Evolutionary conservation across 2,113 vertebrate species (phyloP).

Genomic region (Semnopithecus entellus): DNA sequence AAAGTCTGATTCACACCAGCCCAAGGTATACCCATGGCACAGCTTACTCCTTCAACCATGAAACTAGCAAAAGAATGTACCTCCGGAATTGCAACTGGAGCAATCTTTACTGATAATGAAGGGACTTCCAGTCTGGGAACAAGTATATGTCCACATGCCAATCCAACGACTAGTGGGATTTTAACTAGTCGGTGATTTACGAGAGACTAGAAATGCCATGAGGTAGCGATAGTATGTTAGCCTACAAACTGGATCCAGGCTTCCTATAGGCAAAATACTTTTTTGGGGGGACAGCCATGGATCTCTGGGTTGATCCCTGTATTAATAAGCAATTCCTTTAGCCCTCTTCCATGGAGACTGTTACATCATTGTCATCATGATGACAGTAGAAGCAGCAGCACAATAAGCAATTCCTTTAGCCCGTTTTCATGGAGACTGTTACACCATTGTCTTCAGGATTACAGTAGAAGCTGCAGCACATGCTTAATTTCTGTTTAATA

Average conservation of each 20-base stretch:
- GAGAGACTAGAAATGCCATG: neutral
- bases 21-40: fast-evolving
- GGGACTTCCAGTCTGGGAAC: neutral
- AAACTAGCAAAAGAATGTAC: neutral
- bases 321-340: neutral
- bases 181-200: neutral
- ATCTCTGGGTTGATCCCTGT: neutral
- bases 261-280: neutral
- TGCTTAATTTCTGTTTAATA: neutral
- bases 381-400: too few species aligned
- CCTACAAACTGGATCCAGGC: neutral
- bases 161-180: neutral
- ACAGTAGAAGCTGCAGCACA: neutral
- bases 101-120: neutral
- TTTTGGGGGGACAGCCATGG: neutral
- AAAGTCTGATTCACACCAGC: neutral
- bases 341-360: neutral
- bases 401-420: neutral
- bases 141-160: neutral
- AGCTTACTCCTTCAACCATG: neutral
- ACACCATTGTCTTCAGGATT: neutral
- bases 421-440: neutral
- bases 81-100: neutral
- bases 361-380: neutral
- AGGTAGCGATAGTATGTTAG: neutral